Evolutionary conservation across 1,140 invertebrate species (phyloP).

Genomic region (Coenobita brevimanus): DNA sequence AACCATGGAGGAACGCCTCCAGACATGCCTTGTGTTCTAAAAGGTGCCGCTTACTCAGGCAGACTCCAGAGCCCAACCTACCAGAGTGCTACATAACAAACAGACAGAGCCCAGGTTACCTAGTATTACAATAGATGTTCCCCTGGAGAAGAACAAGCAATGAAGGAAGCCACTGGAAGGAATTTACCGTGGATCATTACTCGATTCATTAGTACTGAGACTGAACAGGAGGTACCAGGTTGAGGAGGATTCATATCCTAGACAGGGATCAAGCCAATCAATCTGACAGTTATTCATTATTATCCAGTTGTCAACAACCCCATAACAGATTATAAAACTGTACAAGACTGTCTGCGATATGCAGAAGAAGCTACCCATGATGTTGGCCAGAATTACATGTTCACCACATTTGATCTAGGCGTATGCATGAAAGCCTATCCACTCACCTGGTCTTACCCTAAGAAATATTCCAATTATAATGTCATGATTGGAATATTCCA

Average conservation of each 20-base stretch:
- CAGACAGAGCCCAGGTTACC: neutral
- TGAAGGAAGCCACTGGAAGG: neutral
- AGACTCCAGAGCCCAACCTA: neutral
- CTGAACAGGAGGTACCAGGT: neutral
- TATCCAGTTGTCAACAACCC: conserved; percentile 3
- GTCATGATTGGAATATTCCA: neutral
- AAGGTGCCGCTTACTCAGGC: neutral
- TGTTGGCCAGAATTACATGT: neutral
- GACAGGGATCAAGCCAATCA: neutral
- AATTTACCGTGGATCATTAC: too few relatives aligned
- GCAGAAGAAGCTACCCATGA: conserved; percentile 20
- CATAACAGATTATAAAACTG: conserved; percentile 21
- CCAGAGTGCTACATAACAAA: neutral
- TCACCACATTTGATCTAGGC: conserved; percentile 28
- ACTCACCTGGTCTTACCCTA: neutral
- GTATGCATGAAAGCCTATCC: conserved; percentile 48
- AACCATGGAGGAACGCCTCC: neutral
- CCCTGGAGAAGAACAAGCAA: neutral
- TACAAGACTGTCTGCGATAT: conserved; percentile 3
- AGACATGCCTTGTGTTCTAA: too few relatives aligned
- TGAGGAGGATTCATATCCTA: conserved; percentile 8
- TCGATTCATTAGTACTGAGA: too few relatives aligned
- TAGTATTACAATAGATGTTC: neutral
- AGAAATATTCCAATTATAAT: neutral
- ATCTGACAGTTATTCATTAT: conserved; percentile 16